Base-by-base conservation (phyloP, 1,140 invertebrate species). In the Artemia franciscana region DNA sequence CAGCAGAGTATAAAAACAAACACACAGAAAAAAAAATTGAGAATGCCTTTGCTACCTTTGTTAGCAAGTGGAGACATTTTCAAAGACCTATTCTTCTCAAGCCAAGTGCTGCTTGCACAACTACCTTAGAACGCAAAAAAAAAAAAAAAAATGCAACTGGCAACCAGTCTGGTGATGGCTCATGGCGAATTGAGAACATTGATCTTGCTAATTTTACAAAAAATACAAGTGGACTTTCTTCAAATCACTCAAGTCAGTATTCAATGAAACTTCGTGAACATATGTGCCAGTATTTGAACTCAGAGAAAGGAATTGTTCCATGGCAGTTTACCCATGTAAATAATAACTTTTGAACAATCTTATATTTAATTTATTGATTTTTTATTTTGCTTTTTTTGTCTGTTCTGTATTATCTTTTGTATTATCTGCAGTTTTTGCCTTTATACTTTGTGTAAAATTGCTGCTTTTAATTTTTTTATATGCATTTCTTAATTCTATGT, bases 1-100 rank as follows among this genome's bases (percentile, higher is more conserved):
- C n/a, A n/a, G n/a, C n/a, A n/a, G n/a, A n/a, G n/a, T n/a, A n/a
- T n/a, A n/a, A n/a, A n/a, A n/a, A n/a, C n/a, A n/a, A n/a, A n/a
- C n/a, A n/a, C n/a, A n/a, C n/a, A n/a, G n/a, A n/a, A n/a, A n/a
- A n/a, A n/a, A n/a, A n/a, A n/a, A 62, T 63, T 27, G 60, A 63
- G 30, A 62, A 62, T 56, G 58, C 59, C 4, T 63, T 63, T 25
- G 62, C 60, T 5, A 63, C 62, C 26, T 59, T 63, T 39, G 59
- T 62, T 30, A 56, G 4, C 2, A 39, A 26, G 18, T 63, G 62
- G 62, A 62, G 59, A 1, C 23, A 63, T 9, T 61, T 63, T 3
- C 26, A 62, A 7, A 63, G n/a, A 39, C 30, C 30, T 39, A 39
- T 39, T n/a, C 30, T 39, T 39, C 30, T 39, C 30, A 39, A 39